These are phyloP conservation scores for Pipa parva DNA, from an alignment of 2,113 vertebrate genomes.

Conservation along the genomic window DNA sequence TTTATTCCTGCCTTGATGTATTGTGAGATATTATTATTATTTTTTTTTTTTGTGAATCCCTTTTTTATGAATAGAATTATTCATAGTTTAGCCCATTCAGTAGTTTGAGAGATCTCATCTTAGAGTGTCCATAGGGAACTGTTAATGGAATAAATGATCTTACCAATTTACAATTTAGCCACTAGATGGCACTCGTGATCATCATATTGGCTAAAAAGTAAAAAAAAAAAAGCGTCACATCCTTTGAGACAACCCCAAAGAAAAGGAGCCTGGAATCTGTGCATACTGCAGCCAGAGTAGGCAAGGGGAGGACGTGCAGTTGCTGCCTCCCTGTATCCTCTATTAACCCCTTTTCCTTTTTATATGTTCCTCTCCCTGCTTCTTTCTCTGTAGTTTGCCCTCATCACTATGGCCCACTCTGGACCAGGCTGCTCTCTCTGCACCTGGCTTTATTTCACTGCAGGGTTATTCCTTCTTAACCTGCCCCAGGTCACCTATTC, in stretches of 20 bases:
- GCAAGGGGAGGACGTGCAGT: slow-evolving; percentile 21
- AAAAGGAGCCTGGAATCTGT: neutral
- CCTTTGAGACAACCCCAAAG: slow-evolving; percentile 18
- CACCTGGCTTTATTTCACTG: slow-evolving; percentile 41
- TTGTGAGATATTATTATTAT: too few relatives aligned
- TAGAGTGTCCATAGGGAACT: too few relatives aligned
- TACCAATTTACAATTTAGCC: too few relatives aligned
- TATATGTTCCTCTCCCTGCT: neutral
- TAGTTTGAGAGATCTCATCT: too few relatives aligned
- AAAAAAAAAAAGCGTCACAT: slow-evolving; percentile 19
- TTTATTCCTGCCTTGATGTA: too few relatives aligned
- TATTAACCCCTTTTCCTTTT: slow-evolving; percentile 3
- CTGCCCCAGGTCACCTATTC: slow-evolving; percentile 52
- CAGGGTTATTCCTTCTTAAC: slow-evolving; percentile 41
- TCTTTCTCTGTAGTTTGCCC: neutral
- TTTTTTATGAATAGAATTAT: too few relatives aligned
- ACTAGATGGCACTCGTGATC: slow-evolving; percentile 15
- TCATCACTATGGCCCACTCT: slow-evolving; percentile 49
- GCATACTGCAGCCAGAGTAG: slow-evolving; percentile 17
- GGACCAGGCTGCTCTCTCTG: slow-evolving; percentile 15
- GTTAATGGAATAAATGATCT: too few relatives aligned
- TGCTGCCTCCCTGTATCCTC: slow-evolving; percentile 18
- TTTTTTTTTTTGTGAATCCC: too few relatives aligned
- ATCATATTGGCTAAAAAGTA: too few relatives aligned
- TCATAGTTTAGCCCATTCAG: too few relatives aligned